phyloP scores from a whole-genome alignment of 2,797 vertebrate genomes.

The Dipus sagitta region DNA sequence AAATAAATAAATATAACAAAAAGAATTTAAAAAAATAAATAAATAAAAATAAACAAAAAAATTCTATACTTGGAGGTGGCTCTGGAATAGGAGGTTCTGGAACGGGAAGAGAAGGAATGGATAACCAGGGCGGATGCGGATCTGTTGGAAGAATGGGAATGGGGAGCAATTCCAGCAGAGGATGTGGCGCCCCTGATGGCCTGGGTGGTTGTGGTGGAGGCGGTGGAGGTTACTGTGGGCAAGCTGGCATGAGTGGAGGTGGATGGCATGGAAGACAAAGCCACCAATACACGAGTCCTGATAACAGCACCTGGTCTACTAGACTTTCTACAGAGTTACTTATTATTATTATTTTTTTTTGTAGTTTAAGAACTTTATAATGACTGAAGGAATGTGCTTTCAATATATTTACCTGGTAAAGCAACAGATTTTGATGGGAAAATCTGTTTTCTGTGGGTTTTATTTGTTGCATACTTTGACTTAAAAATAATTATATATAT shows the following conservation, averaged over 20 bases:
- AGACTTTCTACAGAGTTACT: constrained; percentile 89
- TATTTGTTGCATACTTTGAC: no score
- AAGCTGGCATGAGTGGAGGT: constrained; percentile 93
- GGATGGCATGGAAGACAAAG: constrained; percentile 91
- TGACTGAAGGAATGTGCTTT: constrained; percentile 79
- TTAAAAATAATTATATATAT: no score
- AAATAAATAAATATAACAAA: constrained; percentile 81
- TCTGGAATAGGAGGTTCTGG: constrained; percentile 91
- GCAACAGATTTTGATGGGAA: constrained; percentile 85
- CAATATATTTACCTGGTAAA: constrained; percentile 91
- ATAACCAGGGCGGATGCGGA: constrained; percentile 89
- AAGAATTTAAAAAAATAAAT: constrained; percentile 93
- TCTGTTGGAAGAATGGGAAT: constrained; percentile 91
- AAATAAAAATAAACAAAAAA: neutral
- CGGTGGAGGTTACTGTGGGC: constrained; percentile 91
- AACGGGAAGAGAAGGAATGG: constrained; percentile 90
- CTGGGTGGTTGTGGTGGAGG: constrained; percentile 91
- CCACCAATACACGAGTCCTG: constrained; percentile 83
- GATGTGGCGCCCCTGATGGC: constrained; percentile 90
- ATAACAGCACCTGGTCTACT: constrained; percentile 89
- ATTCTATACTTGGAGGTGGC: constrained; percentile 84
- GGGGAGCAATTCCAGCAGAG: no score
- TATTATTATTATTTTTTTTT: constrained; percentile 93
- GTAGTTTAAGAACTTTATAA: constrained; percentile 96
- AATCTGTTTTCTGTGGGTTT: no score